Conservation (phyloP, 2,113 vertebrate genomes). For the Gambusia affinis region DNA sequence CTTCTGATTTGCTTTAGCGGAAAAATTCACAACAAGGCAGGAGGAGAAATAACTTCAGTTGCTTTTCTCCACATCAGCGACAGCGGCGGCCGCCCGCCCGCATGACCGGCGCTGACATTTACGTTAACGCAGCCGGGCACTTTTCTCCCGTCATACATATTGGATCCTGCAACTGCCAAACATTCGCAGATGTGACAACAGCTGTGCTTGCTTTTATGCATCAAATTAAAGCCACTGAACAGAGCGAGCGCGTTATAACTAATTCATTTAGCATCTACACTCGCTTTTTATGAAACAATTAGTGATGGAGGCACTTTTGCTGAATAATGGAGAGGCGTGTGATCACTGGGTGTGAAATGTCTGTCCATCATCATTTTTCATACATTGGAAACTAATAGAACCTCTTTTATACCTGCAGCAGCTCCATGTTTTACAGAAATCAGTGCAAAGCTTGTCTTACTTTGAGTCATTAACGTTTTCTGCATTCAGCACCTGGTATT, state of each 20-base stretch:
- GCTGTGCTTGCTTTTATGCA: slow-evolving; percentile 54
- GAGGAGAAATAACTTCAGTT: slow-evolving; percentile 13
- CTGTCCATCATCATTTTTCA: slow-evolving; percentile 1
- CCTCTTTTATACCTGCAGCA: no score
- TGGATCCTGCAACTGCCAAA: slow-evolving; percentile 63
- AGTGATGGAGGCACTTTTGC: slow-evolving; percentile 11
- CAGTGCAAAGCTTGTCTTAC: not conserved
- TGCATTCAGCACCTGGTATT: not conserved
- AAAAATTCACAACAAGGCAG: slow-evolving; percentile 45
- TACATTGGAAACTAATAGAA: not conserved
- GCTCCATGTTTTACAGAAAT: not conserved
- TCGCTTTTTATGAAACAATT: slow-evolving; percentile 35
- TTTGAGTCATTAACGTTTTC: not conserved
- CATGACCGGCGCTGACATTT: slow-evolving; percentile 57
- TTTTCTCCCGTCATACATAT: slow-evolving; percentile 55
- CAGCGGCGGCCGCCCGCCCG: slow-evolving; percentile 28
- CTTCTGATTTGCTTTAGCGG: slow-evolving; percentile 54
- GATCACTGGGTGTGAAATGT: not conserved
- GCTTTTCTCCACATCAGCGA: not conserved
- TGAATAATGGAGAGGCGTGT: not conserved
- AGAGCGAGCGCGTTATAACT: slow-evolving; percentile 36
- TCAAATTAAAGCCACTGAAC: slow-evolving; percentile 40
- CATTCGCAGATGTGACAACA: slow-evolving; percentile 66
- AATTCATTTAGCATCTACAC: slow-evolving; percentile 40
- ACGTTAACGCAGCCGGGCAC: slow-evolving; percentile 50